Conservation (phyloP, 2,113 vertebrate species). For the Erythrocercus mccallii region DNA sequence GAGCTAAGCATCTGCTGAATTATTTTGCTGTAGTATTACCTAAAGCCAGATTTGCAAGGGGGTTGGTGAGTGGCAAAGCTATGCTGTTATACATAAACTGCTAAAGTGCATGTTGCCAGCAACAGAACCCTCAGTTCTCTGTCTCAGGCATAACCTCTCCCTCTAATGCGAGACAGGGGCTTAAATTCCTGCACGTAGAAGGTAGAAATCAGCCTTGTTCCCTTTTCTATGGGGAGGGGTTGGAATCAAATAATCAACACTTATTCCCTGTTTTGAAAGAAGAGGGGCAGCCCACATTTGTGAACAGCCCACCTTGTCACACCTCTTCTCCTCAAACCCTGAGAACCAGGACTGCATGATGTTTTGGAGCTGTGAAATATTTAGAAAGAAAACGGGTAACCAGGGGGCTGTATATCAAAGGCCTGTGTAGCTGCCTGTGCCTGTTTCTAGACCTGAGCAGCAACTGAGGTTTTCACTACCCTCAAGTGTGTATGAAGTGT, state of each 20-base stretch:
- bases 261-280: background rate
- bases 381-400: background rate
- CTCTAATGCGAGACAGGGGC: background rate
- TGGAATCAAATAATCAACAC: background rate
- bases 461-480: background rate
- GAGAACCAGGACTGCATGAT: background rate
- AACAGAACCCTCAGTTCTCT: background rate
- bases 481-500: background rate
- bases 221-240: background rate
- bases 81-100: background rate
- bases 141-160: background rate
- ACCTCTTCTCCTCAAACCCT: background rate
- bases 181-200: background rate
- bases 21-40: background rate
- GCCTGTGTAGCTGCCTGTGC: background rate
- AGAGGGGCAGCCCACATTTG: background rate
- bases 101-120: background rate
- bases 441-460: background rate
- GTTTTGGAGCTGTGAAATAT: background rate
- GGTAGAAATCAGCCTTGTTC: background rate
- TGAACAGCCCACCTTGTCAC: background rate
- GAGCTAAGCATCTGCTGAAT: background rate
- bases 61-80: background rate
- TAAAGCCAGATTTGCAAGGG: background rate
- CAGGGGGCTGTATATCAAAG: background rate